phyloP scores from a whole-genome alignment of 2,113 vertebrate species.

The Actenoides lindsayi region DNA sequence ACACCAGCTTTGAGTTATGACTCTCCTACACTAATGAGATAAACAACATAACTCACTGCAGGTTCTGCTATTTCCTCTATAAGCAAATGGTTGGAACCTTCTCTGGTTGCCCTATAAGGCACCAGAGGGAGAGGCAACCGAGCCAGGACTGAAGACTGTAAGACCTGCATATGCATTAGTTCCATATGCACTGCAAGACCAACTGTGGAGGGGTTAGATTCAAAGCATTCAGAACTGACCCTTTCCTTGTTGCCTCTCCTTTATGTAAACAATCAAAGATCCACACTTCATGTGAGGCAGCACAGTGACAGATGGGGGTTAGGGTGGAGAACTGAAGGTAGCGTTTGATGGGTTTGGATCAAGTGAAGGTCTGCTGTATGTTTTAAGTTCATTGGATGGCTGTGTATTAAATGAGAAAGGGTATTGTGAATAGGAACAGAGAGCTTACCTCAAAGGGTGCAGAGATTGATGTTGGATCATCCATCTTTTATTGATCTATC shows the following conservation, averaged over 20 bases:
- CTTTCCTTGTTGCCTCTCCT: not conserved
- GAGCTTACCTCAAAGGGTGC: not conserved
- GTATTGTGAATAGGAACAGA: not conserved
- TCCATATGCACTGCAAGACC: not conserved
- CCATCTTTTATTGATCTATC: not conserved
- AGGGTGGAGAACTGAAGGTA: not conserved
- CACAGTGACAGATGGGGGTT: not conserved
- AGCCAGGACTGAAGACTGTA: not conserved
- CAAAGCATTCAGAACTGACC: not conserved
- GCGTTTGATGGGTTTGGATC: not conserved
- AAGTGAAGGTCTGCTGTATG: not conserved
- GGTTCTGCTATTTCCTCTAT: constrained; percentile 66
- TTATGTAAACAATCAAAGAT: not conserved
- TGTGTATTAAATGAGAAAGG: not conserved
- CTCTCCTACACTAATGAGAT: constrained; percentile 80
- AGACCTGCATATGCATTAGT: not conserved
- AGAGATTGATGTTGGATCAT: not conserved
- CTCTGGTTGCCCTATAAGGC: constrained; percentile 67
- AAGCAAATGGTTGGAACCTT: constrained; percentile 67
- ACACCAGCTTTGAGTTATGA: constrained; percentile 72
- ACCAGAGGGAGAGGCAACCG: constrained; percentile 22
- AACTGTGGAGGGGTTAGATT: not conserved
- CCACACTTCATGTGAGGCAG: not conserved
- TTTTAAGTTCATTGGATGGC: not conserved
- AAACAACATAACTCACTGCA: constrained; percentile 77